Conservation (phyloP, 2,888 invertebrate species). For the Tyria jacobaeae region DNA sequence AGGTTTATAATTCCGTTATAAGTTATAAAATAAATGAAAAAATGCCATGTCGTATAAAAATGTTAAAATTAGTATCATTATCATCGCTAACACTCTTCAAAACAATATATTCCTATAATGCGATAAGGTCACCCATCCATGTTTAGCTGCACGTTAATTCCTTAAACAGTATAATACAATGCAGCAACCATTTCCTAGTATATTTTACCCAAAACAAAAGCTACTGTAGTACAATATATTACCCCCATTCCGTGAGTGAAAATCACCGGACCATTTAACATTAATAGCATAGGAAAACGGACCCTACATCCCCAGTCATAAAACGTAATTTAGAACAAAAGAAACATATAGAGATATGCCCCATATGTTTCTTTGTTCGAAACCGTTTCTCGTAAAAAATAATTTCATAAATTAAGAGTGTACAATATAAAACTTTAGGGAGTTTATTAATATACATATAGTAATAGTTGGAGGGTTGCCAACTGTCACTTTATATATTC, state of each 20-base stretch:
- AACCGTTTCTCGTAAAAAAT: conserved; percentile 18
- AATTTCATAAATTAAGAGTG: conserved; percentile 35
- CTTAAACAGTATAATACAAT: conserved; percentile 8
- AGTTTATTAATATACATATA: not conserved
- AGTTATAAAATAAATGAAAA: no score
- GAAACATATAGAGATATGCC: conserved; percentile 9
- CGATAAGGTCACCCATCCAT: conserved; percentile 12
- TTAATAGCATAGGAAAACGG: conserved; percentile 30
- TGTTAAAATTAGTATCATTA: no score
- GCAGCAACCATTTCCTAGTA: conserved; percentile 19
- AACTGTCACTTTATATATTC: conserved; percentile 6
- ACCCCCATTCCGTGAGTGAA: conserved; percentile 27
- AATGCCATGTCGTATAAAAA: no score
- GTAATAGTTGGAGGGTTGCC: conserved; percentile 1
- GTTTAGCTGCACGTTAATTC: conserved; percentile 13
- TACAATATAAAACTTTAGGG: conserved; percentile 1
- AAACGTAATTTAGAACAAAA: conserved; percentile 28
- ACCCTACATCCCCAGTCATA: conserved; percentile 22
- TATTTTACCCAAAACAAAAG: conserved; percentile 23
- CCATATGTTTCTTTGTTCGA: conserved; percentile 20
- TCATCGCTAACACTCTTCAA: no score
- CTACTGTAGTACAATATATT: conserved; percentile 31
- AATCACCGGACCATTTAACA: conserved; percentile 37
- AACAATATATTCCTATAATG: conserved; percentile 2
- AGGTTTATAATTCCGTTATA: no score